These are phyloP conservation scores for Thunnus maccoyii DNA, from an alignment of 2,113 vertebrate species.

Conservation along the genomic window DNA sequence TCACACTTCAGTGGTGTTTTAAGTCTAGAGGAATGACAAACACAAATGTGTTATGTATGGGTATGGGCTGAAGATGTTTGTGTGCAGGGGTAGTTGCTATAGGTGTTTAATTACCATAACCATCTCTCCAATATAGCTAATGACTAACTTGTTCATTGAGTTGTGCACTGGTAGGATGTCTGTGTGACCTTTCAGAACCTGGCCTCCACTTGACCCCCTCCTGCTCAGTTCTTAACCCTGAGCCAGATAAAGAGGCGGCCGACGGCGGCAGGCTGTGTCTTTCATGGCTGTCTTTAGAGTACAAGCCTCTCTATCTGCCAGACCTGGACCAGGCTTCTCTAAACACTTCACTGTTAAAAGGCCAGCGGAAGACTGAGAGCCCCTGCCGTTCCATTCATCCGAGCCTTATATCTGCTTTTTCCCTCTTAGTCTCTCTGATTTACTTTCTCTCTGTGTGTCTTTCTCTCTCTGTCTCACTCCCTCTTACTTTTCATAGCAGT, in stretches of 20 bases:
- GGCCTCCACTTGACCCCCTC: slow-evolving; percentile 69
- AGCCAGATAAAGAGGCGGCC: slow-evolving; percentile 50
- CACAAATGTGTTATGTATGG: background rate
- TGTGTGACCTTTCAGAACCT: slow-evolving; percentile 49
- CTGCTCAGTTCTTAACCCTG: slow-evolving; percentile 55
- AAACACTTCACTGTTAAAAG: slow-evolving; percentile 69
- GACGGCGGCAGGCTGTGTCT: slow-evolving; percentile 47
- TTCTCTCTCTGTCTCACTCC: slow-evolving; percentile 4
- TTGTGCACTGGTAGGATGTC: slow-evolving; percentile 29
- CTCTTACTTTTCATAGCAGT: slow-evolving; percentile 40
- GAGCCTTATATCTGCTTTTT: slow-evolving; percentile 58
- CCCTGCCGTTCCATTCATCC: slow-evolving; percentile 77
- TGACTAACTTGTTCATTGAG: slow-evolving; percentile 22
- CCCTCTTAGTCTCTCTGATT: slow-evolving; percentile 39
- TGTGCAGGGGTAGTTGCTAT: slow-evolving; percentile 21
- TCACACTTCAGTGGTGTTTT: background rate
- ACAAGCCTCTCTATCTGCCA: slow-evolving; percentile 56
- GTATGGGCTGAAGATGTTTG: background rate
- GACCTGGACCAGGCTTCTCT: slow-evolving; percentile 63
- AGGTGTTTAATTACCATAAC: slow-evolving; percentile 37
- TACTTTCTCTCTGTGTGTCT: slow-evolving; percentile 33
- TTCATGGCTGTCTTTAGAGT: slow-evolving; percentile 53
- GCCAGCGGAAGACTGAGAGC: slow-evolving; percentile 67
- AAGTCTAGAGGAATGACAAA: background rate
- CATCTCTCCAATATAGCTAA: slow-evolving; percentile 26